Conservation (phyloP, 2,113 vertebrate genomes). For the Pionites leucogaster region DNA sequence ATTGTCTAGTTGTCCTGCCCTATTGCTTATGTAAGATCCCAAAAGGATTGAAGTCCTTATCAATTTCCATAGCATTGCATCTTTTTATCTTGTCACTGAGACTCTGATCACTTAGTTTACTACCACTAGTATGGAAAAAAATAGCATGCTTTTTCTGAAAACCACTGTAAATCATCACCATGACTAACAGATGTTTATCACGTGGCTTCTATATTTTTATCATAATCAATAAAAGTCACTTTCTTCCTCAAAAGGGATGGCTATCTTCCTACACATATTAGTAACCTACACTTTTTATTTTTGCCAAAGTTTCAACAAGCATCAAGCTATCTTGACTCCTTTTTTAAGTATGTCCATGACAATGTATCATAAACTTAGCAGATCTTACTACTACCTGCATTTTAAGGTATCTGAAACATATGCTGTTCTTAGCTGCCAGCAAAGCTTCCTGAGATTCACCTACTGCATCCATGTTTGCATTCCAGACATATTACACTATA, state of each 20-base stretch:
- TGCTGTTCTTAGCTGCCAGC: not conserved
- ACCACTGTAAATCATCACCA: not conserved
- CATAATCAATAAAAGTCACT: not conserved
- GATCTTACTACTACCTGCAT: not conserved
- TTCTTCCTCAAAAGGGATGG: not conserved
- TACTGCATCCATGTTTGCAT: not conserved
- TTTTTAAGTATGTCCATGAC: not conserved
- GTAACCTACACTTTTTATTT: not conserved
- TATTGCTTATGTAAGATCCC: not conserved
- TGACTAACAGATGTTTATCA: not conserved
- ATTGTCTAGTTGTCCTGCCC: not conserved
- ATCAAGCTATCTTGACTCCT: not conserved
- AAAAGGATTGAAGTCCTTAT: not conserved
- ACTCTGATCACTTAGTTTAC: not conserved
- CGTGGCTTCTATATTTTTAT: not conserved
- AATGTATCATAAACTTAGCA: not conserved
- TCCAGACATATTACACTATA: not conserved
- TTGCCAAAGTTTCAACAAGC: not conserved
- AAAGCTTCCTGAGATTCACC: not conserved
- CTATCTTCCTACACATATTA: not conserved
- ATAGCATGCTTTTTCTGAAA: not conserved
- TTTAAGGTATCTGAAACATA: not conserved
- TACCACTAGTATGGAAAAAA: not conserved
- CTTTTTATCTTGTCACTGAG: not conserved
- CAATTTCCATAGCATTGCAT: not conserved